Evolutionary conservation across 2,113 vertebrate genomes (phyloP).

Genomic region (Mustelus asterias): DNA sequence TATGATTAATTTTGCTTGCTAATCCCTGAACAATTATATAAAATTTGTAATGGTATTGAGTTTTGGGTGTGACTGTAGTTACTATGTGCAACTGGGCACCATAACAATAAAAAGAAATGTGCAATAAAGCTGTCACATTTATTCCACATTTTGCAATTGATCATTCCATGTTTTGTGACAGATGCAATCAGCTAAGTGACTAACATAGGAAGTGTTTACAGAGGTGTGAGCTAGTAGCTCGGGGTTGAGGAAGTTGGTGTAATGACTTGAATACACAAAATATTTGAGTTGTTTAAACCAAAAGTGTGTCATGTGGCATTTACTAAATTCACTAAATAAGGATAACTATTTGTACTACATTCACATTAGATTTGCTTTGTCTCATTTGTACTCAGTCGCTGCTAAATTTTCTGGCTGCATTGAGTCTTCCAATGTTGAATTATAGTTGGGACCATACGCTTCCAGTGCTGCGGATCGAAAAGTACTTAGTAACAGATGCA

Average conservation of each 20-base stretch:
- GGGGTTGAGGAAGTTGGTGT: not conserved
- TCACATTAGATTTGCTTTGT: no score
- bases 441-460: not conserved
- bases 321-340: not conserved
- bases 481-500: constrained; percentile 10
- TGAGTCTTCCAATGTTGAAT: not conserved
- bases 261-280: not conserved
- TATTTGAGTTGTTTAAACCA: constrained; percentile 4
- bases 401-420: not conserved
- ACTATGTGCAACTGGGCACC: not conserved
- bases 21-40: not conserved
- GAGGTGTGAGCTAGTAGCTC: not conserved
- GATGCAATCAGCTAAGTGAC: constrained; percentile 20
- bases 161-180: constrained; percentile 27
- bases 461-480: not conserved
- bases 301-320: not conserved
- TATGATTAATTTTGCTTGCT: not conserved
- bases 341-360: no score
- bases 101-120: not conserved
- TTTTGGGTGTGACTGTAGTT: not conserved
- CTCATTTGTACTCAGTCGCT: not conserved
- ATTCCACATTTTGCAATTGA: constrained; percentile 8
- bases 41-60: not conserved
- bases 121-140: not conserved
- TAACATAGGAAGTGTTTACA: constrained; percentile 30